Evolutionary conservation across 2,888 invertebrate genomes (phyloP).

Genomic region (Harpagoxenus sublaevis): DNA sequence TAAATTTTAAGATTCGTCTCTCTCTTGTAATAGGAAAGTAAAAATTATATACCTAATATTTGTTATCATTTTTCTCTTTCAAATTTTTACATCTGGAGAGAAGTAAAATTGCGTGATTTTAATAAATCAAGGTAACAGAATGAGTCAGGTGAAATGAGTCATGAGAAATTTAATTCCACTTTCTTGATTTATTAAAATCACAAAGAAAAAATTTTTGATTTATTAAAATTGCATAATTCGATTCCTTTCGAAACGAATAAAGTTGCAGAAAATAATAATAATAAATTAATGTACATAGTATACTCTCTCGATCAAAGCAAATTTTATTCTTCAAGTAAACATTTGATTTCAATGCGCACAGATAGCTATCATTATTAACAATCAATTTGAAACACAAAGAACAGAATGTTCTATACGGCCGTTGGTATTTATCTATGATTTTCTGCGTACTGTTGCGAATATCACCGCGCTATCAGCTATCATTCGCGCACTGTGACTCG

Average conservation of each 20-base stretch:
- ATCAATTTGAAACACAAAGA: neutral
- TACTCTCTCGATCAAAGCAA: neutral
- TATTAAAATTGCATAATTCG: slow-evolving; percentile 19
- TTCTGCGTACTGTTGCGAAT: too few species aligned
- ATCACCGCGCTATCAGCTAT: neutral
- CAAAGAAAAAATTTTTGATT: slow-evolving; percentile 20
- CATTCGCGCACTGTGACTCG: too few species aligned
- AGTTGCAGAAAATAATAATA: neutral
- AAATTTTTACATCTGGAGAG: slow-evolving; percentile 18
- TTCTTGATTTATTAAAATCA: slow-evolving; percentile 26
- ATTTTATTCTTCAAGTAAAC: neutral
- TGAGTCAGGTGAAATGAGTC: neutral
- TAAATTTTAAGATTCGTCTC: neutral
- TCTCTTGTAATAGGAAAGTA: neutral
- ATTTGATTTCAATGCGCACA: neutral
- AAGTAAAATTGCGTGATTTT: slow-evolving; percentile 12
- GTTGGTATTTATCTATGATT: neutral
- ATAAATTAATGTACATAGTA: neutral
- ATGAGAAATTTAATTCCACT: neutral
- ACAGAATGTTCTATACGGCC: neutral
- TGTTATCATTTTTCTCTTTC: slow-evolving; percentile 8
- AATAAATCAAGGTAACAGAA: neutral
- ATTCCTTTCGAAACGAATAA: neutral
- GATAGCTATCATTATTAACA: neutral
- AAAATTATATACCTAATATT: neutral